Evolutionary conservation across 1,140 invertebrate genomes (phyloP), one percentile per base, ranked within the genome.

Genomic region (Subanguina moxae): DNA sequence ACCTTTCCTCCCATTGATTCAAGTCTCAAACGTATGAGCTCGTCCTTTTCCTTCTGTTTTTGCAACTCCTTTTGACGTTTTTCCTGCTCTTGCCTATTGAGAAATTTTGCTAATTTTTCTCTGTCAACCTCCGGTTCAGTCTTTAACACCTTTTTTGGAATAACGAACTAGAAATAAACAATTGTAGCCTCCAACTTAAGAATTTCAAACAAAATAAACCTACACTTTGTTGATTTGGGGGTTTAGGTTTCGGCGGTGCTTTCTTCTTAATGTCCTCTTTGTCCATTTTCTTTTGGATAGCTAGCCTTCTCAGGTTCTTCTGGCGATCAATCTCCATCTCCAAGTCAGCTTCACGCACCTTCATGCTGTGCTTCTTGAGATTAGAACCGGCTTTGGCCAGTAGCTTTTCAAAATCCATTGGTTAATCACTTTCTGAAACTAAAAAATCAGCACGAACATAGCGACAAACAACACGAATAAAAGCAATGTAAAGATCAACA

Each of bases 341-440:
- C 19, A 30, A 42, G 8, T 75, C 70, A 17, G 68, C 70, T 28
- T 77, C 68, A 15, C 43, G 56, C n/a, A 74, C 67, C 5, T 72
- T 61, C 28, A 62, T 57, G 8, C 57, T 75, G 21, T 42, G 27
- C 23, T 63, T 65, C 27, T 45, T n/a, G 5, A 66, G 75, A 58
- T 74, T 74, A 15, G 46, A 32, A 19, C 52, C 23, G 3, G 72
- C 72, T 67, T 77, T 57, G 0, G 74, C 65, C 17, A 78, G 52
- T 19, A 74, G 32, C 19, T 76, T 61, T 42, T 74, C 57, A 63
- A 74, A 74, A 45, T 74, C 73, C 72, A 74, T 74, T 0, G 42
- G 45, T 57, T 21, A 58, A 30, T 25, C n/a, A 66, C 32, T 38
- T 3, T 5, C 32, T 38, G 32, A 38, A 38, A 38, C 32, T 11